Percentiles rank a stretch among this genome's conserved stretches.
Conservation (phyloP, 2,888 invertebrate species). For the Diloba caeruleocephala region DNA sequence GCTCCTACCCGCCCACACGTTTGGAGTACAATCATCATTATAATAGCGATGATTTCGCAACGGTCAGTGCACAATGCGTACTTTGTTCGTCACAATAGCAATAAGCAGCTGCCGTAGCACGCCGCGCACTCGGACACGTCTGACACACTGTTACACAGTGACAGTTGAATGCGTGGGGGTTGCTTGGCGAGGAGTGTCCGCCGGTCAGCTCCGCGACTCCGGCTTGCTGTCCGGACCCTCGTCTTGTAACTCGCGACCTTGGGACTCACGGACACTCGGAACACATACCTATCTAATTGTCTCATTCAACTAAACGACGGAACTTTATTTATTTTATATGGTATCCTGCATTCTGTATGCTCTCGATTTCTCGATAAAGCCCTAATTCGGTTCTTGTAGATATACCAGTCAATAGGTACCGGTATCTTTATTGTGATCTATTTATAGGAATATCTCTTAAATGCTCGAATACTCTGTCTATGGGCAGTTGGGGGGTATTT, state of each 20-base stretch:
- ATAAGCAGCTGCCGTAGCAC: conserved; percentile 52
- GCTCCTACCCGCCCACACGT: conserved; percentile 37
- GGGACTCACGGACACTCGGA: neutral
- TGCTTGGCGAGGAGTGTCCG: conserved; percentile 3
- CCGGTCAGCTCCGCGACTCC: conserved; percentile 6
- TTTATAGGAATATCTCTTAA: too few species aligned
- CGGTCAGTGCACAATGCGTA: conserved; percentile 57
- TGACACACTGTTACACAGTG: neutral
- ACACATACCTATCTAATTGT: conserved; percentile 7
- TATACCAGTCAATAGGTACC: too few species aligned
- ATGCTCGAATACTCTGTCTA: too few species aligned
- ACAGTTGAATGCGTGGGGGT: conserved; percentile 22
- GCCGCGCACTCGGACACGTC: conserved; percentile 1
- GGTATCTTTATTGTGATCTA: too few species aligned
- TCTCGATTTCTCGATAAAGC: too few species aligned
- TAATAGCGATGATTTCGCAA: conserved; percentile 42
- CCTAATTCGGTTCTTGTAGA: too few species aligned
- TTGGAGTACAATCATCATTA: conserved; percentile 35
- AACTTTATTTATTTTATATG: too few species aligned
- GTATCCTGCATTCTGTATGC: too few species aligned
- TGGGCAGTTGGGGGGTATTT: too few species aligned
- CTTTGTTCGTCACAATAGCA: conserved; percentile 33
- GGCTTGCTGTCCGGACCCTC: conserved; percentile 5
- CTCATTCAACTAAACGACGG: too few species aligned
- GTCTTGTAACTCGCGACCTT: conserved; percentile 10